A percentile compares a stretch with the other conserved stretches of the same genome.
These are phyloP conservation scores for Hydropsyche tenuis DNA, from an alignment of 1,140 invertebrate species.

Conservation along the genomic window DNA sequence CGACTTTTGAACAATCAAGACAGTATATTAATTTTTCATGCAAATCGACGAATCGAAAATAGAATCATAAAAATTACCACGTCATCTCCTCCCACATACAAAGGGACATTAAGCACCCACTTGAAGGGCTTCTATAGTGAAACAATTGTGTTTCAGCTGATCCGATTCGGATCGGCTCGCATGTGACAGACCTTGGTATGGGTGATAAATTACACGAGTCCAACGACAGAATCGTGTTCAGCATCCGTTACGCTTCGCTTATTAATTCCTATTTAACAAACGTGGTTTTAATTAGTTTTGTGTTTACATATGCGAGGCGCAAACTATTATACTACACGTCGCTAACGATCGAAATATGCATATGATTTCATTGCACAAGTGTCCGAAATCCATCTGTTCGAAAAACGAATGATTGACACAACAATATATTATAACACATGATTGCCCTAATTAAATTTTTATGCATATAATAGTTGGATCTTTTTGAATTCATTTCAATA, in stretches of 20 bases:
- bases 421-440: background rate
- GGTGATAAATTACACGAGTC: no score
- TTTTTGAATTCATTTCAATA: background rate
- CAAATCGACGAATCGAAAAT: no score
- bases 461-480: background rate
- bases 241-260: conserved; percentile 12
- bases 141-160: no score
- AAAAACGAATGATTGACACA: background rate
- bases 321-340: background rate
- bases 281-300: conserved; percentile 25
- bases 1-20: no score
- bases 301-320: conserved; percentile 15
- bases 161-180: no score
- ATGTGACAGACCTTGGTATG: no score
- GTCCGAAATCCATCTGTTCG: background rate
- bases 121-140: no score
- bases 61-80: no score
- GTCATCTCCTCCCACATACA: no score
- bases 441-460: background rate
- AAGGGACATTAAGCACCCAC: no score
- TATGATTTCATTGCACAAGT: conserved; percentile 26
- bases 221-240: background rate
- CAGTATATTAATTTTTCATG: no score
- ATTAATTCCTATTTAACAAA: conserved; percentile 28
- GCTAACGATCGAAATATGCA: conserved; percentile 22